A percentile compares a stretch with the other conserved stretches of the same genome.
Evolutionary conservation across 2,888 invertebrate genomes (phyloP).

Genomic region (Bellardia pandia): DNA sequence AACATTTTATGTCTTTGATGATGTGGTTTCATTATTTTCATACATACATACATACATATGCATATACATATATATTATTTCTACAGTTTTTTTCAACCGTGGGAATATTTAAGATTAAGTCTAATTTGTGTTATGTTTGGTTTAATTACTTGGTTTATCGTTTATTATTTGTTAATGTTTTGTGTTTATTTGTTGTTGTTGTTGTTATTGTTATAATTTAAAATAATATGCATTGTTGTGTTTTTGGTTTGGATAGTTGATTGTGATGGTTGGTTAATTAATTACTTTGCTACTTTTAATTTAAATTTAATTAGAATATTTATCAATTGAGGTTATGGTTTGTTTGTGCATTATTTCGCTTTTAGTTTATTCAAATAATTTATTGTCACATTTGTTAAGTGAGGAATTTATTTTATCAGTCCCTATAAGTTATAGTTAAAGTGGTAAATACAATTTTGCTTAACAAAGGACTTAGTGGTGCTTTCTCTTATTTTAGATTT

Average conservation of each 20-base stretch:
- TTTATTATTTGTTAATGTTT: slow-evolving; percentile 57
- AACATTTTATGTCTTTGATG: slow-evolving; percentile 1
- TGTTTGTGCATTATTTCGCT: slow-evolving; percentile 27
- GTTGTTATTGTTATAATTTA: slow-evolving; percentile 41
- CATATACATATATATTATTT: neutral
- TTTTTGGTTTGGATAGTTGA: neutral
- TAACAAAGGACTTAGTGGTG: neutral
- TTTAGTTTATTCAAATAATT: slow-evolving; percentile 16
- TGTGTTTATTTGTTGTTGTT: slow-evolving; percentile 7
- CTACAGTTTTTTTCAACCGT: slow-evolving; percentile 42
- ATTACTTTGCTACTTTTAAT: slow-evolving; percentile 61
- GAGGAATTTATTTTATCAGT: slow-evolving; percentile 28
- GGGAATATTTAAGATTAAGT: slow-evolving; percentile 63
- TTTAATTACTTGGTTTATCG: slow-evolving; percentile 51
- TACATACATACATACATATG: no score
- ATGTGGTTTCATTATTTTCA: slow-evolving; percentile 37
- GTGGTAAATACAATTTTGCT: neutral
- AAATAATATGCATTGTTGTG: slow-evolving; percentile 23
- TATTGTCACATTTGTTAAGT: slow-evolving; percentile 1
- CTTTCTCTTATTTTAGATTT: neutral
- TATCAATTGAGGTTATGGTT: slow-evolving; percentile 71
- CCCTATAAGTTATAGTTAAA: no score
- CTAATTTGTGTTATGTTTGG: slow-evolving; percentile 37
- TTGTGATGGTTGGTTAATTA: slow-evolving; percentile 51
- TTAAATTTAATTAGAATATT: slow-evolving; percentile 67